Conservation (phyloP, 1,140 invertebrate genomes). For the Drosophila baimaii region DNA sequence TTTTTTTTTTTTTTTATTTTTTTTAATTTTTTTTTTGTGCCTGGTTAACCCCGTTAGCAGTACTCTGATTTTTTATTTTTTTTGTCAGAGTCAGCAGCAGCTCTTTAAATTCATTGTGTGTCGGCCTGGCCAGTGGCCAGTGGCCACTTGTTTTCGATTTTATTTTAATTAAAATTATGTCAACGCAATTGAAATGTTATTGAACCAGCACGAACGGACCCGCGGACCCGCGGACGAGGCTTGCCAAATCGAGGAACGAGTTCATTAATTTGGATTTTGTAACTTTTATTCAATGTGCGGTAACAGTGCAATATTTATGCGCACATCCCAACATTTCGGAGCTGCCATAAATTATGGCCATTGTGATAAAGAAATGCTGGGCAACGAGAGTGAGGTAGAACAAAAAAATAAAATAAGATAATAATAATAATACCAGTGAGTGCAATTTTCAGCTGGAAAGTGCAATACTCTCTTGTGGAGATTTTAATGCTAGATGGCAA, state of each 20-base stretch:
- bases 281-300: constrained; percentile 65
- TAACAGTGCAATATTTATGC: constrained; percentile 51
- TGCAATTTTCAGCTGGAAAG: not conserved
- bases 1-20: no score
- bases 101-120: constrained; percentile 75
- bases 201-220: constrained; percentile 60
- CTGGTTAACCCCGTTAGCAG: constrained; percentile 68
- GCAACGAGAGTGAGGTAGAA: constrained; percentile 13
- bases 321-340: constrained; percentile 28
- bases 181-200: constrained; percentile 81
- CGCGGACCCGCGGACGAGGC: not conserved
- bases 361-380: constrained; percentile 60
- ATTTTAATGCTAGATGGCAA: no score
- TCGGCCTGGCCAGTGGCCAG: constrained; percentile 28
- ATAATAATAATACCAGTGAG: not conserved
- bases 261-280: constrained; percentile 81
- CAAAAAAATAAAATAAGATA: not conserved
- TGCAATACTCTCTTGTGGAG: constrained; percentile 2
- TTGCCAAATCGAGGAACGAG: constrained; percentile 55
- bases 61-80: constrained; percentile 17
- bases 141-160: constrained; percentile 58
- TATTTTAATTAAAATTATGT: constrained; percentile 82
- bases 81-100: constrained; percentile 60
- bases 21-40: no score
- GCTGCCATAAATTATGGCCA: constrained; percentile 63